Conservation (phyloP, 1,140 invertebrate genomes). For the Apis florea region DNA sequence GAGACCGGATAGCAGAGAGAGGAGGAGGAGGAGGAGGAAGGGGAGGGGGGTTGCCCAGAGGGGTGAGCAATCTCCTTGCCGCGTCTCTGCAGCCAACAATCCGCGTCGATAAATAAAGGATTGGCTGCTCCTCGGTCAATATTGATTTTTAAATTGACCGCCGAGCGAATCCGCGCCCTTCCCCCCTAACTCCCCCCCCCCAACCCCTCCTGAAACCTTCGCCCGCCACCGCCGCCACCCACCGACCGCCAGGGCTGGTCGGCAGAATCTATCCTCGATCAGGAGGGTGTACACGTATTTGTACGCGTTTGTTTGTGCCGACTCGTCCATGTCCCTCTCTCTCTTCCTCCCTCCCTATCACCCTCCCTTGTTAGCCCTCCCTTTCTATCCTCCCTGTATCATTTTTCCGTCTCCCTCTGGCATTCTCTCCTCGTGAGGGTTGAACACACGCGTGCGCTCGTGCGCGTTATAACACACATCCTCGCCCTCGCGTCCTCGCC, state of each 20-base stretch:
- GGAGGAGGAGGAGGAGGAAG: constrained; percentile 16
- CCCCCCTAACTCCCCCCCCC: constrained; percentile 25
- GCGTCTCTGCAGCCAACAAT: constrained; percentile 74
- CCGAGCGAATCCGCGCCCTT: constrained; percentile 73
- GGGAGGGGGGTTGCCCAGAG: constrained; percentile 6
- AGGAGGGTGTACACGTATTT: constrained; percentile 49
- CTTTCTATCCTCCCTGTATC: constrained; percentile 22
- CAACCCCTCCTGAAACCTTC: background rate
- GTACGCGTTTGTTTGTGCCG: constrained; percentile 43
- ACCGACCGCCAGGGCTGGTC: background rate
- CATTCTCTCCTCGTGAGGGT: constrained; percentile 3
- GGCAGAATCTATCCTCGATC: constrained; percentile 62
- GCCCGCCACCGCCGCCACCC: background rate
- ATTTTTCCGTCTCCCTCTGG: constrained; percentile 39
- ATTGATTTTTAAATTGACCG: constrained; percentile 81
- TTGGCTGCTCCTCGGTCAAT: constrained; percentile 79
- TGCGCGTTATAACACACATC: background rate
- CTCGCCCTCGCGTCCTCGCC: constrained; percentile 24
- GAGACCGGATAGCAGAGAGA: constrained; percentile 33
- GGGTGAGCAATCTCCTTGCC: constrained; percentile 67
- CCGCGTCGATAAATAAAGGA: constrained; percentile 80
- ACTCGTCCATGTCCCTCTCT: constrained; percentile 5
- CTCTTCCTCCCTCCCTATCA: background rate
- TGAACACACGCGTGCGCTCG: constrained; percentile 10
- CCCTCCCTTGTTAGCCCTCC: constrained; percentile 18